Evolutionary conservation across 2,113 vertebrate genomes (phyloP).

Genomic region (Bubo bubo): DNA sequence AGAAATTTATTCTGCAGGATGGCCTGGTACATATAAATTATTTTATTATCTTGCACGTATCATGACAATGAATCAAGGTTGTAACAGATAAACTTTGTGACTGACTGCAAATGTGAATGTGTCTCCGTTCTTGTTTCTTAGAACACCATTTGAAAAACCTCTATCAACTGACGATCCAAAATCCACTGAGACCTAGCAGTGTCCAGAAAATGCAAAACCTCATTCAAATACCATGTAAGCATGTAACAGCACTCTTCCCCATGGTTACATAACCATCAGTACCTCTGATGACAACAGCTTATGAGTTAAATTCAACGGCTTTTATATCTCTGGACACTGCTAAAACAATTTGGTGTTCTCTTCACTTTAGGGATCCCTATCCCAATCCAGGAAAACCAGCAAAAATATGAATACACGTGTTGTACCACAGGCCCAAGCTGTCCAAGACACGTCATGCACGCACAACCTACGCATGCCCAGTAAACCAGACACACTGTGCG

Average conservation of each 20-base stretch:
- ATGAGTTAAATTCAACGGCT: background rate
- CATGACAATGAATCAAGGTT: background rate
- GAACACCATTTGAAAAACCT: background rate
- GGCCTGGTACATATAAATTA: background rate
- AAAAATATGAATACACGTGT: rapidly evolving
- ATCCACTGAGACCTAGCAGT: background rate
- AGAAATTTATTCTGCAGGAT: background rate
- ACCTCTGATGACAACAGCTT: background rate
- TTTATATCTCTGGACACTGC: background rate
- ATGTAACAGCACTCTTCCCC: background rate
- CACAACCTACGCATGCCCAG: background rate
- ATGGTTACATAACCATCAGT: background rate
- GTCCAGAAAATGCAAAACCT: background rate
- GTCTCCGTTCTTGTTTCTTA: background rate
- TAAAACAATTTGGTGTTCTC: background rate
- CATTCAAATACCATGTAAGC: background rate
- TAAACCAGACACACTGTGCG: background rate
- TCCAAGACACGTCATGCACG: rapidly evolving
- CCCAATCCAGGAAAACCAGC: background rate
- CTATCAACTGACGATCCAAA: background rate
- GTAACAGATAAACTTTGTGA: background rate
- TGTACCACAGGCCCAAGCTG: background rate
- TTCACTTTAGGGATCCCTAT: background rate
- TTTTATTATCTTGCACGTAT: background rate
- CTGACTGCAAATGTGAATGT: background rate